Base-by-base conservation (phyloP, 2,113 vertebrate species). In the Ibidorhyncha struthersii region DNA sequence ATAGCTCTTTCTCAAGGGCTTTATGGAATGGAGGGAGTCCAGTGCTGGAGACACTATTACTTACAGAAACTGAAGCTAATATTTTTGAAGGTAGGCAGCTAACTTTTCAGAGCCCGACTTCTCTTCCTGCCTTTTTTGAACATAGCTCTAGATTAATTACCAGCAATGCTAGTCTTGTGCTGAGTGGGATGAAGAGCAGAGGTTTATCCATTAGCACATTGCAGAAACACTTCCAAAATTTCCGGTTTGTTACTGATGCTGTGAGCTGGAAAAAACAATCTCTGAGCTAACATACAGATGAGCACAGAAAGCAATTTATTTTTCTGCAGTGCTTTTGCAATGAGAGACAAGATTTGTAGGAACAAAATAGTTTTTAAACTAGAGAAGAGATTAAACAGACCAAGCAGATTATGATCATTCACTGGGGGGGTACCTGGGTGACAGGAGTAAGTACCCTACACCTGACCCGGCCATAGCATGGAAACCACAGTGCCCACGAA, bases 201-300 rank as follows among this genome's bases (percentile, higher is more conserved):
- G 84, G 63, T 21, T 73, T 69, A 78, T 32, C 53, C 63, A 53
- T 76, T 40, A 88, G 22, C 4, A 1, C 36, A 40, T 36, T 88
- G 47, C 34, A 94, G 80, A 95, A 92, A 91, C 49, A 58, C 11
- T 87, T 88, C 59, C 22, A 56, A 79, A 92, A 19, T 85, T 89
- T 96, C 93, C 41, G 29, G 53, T 80, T 67, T 79, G 69, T 45
- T 83, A 66, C 53, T 27, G 72, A 79, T 56, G n/a, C 30, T 81
- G 20, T 86, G 38, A 93, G 27, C 34, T 72, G 55, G 62, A 88
- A 97, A 92, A 90, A 94, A 82, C 87, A 80, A 6, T 81, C 88
- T 85, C 71, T 53, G 41, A 82, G 58, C 43, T 89, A 86, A 89
- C 2, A 3, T 23, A 94, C 27, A 86, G 86, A 90, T 77, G 49